Evolutionary conservation across 2,113 vertebrate genomes (phyloP).

Genomic region (Oenanthe oenanthe): DNA sequence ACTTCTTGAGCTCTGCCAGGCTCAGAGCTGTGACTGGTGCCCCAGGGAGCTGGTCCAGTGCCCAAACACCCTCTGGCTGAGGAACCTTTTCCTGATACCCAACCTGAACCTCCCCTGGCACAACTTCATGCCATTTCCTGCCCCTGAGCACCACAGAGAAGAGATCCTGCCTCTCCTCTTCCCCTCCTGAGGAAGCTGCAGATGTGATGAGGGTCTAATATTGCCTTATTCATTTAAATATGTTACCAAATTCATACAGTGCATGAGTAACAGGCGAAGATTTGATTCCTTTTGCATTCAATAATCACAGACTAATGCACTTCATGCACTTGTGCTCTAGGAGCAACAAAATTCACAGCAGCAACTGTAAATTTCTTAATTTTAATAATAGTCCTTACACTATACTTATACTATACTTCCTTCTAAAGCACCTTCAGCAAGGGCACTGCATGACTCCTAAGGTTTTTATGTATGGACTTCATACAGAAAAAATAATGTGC

Average conservation of each 20-base stretch:
- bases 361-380: neutral
- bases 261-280: neutral
- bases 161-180: neutral
- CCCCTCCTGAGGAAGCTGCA: neutral
- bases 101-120: rapidly evolving
- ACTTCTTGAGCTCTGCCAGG: rapidly evolving
- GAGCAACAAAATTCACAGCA: neutral
- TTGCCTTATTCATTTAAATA: neutral
- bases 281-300: neutral
- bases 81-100: rapidly evolving
- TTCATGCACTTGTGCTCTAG: neutral
- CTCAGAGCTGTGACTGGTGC: neutral
- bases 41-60: neutral
- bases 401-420: neutral
- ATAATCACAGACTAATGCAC: neutral
- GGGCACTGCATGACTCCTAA: neutral
- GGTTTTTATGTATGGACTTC: neutral
- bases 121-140: neutral
- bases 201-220: neutral
- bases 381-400: neutral
- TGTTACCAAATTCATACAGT: neutral
- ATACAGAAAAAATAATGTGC: neutral
- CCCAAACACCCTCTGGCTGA: neutral
- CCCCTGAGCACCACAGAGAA: neutral
- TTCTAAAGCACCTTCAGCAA: neutral